Evolutionary conservation across 1,140 invertebrate genomes (phyloP).

Genomic region (Aphaenogaster rudis): DNA sequence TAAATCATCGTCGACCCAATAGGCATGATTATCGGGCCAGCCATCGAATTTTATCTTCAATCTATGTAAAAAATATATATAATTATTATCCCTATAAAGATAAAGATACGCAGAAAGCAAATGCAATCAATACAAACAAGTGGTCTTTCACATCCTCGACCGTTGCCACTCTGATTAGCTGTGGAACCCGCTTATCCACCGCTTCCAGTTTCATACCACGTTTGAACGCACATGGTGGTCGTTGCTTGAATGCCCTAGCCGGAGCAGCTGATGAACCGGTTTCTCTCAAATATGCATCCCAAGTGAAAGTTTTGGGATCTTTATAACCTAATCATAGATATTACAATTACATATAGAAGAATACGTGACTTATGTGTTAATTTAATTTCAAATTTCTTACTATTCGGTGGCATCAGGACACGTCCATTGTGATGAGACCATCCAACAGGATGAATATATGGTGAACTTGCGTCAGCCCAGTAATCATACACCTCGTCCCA

Average conservation of each 20-base stretch:
- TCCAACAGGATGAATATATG: conserved; percentile 97
- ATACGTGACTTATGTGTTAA: conserved; percentile 89
- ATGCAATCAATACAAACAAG: conserved; percentile 81
- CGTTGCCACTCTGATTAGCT: conserved; percentile 94
- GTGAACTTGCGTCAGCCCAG: conserved; percentile 96
- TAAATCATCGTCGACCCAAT: conserved; percentile 96
- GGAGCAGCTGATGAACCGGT: conserved; percentile 93
- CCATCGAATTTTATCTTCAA: conserved; percentile 96
- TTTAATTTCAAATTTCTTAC: conserved; percentile 85
- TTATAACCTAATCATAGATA: conserved; percentile 89
- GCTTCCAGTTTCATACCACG: conserved; percentile 96
- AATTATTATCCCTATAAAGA: neutral
- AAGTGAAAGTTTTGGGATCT: conserved; percentile 92
- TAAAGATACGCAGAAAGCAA: neutral
- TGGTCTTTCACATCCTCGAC: conserved; percentile 92
- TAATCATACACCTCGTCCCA: conserved; percentile 98
- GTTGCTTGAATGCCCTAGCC: conserved; percentile 93
- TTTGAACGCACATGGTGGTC: conserved; percentile 93
- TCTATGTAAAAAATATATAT: conserved; percentile 77
- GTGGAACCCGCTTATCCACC: conserved; percentile 94
- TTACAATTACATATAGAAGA: conserved; percentile 95
- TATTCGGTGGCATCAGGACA: conserved; percentile 94
- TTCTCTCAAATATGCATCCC: conserved; percentile 94
- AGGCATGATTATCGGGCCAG: conserved; percentile 95
- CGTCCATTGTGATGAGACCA: conserved; percentile 95